Conservation (phyloP, 2,113 vertebrate species). For the Rhinogobius similis region DNA sequence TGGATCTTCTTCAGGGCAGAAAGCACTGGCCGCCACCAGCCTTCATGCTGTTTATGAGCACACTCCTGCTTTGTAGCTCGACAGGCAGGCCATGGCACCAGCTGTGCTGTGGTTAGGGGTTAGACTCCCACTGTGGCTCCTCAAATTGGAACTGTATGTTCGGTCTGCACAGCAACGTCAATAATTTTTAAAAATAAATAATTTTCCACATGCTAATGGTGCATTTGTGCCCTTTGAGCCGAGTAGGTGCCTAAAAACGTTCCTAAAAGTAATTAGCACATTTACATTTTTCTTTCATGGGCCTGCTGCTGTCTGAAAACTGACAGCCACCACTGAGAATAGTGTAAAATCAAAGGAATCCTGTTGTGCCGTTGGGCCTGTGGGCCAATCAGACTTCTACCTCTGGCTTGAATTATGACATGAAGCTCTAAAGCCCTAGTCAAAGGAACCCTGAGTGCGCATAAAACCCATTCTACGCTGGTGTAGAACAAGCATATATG, state of each 20-base stretch:
- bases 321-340: conserved; percentile 37
- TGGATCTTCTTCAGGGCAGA: conserved; percentile 46
- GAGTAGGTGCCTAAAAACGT: conserved; percentile 60
- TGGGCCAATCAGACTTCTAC: conserved; percentile 56
- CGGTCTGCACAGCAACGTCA: conserved; percentile 20
- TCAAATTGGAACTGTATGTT: conserved; percentile 61
- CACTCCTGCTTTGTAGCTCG: conserved; percentile 52
- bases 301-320: conserved; percentile 37
- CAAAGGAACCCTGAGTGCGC: conserved; percentile 52
- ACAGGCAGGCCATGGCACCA: conserved; percentile 52
- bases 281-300: conserved; percentile 14
- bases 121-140: conserved; percentile 50
- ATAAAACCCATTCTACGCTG: conserved; percentile 33
- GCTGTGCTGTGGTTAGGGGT: conserved; percentile 46
- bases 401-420: conserved; percentile 73
- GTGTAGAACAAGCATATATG: conserved; percentile 59
- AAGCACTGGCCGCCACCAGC: conserved; percentile 38
- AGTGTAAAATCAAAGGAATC: conserved; percentile 55
- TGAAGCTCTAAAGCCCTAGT: conserved; percentile 41
- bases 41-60: conserved; percentile 54
- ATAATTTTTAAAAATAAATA: conserved; percentile 52
- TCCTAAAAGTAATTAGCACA: conserved; percentile 51
- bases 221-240: conserved; percentile 53
- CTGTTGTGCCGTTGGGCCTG: conserved; percentile 38
- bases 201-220: conserved; percentile 49